These are phyloP conservation scores for Diadromus collaris DNA, from an alignment of 2,888 invertebrate species.

Conservation along the genomic window DNA sequence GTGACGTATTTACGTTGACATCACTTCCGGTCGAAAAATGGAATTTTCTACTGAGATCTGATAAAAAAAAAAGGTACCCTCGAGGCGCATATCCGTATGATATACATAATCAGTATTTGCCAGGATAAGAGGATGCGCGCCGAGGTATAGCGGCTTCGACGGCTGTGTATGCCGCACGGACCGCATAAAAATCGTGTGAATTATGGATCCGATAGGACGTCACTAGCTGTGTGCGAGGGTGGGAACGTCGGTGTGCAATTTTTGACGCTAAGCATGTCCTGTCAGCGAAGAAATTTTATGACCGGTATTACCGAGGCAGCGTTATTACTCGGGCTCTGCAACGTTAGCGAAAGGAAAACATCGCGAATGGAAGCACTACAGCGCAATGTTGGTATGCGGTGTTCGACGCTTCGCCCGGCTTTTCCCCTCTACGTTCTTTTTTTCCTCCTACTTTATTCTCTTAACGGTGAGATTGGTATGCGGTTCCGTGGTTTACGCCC, in stretches of 20 bases:
- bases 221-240: slow-evolving; percentile 17
- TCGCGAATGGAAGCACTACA: slow-evolving; percentile 28
- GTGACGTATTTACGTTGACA: no score
- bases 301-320: slow-evolving; percentile 65
- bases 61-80: neutral
- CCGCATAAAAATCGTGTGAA: slow-evolving; percentile 69
- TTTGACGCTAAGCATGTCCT: slow-evolving; percentile 72
- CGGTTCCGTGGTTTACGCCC: slow-evolving; percentile 73
- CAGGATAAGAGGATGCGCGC: slow-evolving; percentile 17
- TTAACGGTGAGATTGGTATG: slow-evolving; percentile 54
- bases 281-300: slow-evolving; percentile 75
- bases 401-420: slow-evolving; percentile 53
- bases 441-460: slow-evolving; percentile 52
- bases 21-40: neutral
- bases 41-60: neutral
- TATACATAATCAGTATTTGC: slow-evolving; percentile 5
- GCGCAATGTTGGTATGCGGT: slow-evolving; percentile 8
- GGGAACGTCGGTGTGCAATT: slow-evolving; percentile 39
- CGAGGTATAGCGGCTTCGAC: neutral
- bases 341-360: slow-evolving; percentile 25
- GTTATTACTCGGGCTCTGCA: slow-evolving; percentile 55
- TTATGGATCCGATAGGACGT: slow-evolving; percentile 66
- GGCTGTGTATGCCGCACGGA: slow-evolving; percentile 16
- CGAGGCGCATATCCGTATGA: slow-evolving; percentile 5
- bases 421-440: slow-evolving; percentile 25